phyloP scores from a whole-genome alignment of 2,797 vertebrate genomes.

The Diglossa cyanea region DNA sequence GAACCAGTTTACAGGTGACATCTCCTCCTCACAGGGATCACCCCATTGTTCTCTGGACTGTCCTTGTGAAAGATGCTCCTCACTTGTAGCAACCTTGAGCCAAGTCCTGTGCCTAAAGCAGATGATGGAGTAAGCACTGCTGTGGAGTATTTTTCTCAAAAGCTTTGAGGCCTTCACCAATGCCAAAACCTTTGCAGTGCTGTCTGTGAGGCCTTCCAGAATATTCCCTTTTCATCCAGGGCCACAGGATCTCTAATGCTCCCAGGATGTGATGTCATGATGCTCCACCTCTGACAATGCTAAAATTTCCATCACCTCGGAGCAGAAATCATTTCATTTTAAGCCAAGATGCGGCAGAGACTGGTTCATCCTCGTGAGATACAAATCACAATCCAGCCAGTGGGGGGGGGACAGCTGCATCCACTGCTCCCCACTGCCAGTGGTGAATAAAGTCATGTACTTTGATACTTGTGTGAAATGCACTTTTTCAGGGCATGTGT shows the following conservation, averaged over 20 bases:
- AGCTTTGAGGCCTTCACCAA: background rate
- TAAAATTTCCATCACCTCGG: background rate
- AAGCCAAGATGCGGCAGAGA: background rate
- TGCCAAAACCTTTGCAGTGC: background rate
- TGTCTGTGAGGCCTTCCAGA: background rate
- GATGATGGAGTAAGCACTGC: background rate
- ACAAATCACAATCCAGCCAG: background rate
- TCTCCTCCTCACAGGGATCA: background rate
- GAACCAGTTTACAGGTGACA: background rate
- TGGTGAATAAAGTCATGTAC: background rate
- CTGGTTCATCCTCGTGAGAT: background rate
- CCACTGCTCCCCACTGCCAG: background rate
- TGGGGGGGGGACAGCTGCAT: background rate
- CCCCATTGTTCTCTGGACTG: background rate
- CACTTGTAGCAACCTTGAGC: background rate
- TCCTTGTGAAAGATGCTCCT: background rate
- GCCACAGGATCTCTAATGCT: background rate
- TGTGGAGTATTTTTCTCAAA: background rate
- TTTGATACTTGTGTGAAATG: background rate
- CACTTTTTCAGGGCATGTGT: fast-evolving
- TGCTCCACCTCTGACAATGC: background rate
- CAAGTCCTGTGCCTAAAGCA: background rate
- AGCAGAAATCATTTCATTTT: background rate
- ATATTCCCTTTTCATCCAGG: background rate
- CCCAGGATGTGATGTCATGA: background rate